Base-by-base conservation (phyloP, 1,140 invertebrate genomes). In the Tribolium castaneum region DNA sequence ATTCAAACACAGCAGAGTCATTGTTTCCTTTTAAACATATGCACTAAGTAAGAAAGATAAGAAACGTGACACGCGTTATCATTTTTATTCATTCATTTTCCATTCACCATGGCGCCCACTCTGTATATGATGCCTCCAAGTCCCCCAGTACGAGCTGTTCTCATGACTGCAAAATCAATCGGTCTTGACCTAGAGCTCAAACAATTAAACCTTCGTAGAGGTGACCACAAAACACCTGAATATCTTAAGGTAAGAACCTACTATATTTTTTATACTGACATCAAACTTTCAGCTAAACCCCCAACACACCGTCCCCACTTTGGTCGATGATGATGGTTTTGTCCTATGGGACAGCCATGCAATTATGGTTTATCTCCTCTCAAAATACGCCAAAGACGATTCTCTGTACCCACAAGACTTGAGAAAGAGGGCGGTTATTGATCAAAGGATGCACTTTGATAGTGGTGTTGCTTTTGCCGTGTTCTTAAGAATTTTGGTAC, bases 301-400 rank as follows among this genome's bases (percentile, higher is more conserved):
- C 7, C 90, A 92, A 82, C 92, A 93, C 75, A 92, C 91, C 1
- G 88, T 94, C 76, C 93, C 93, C 2, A 92, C 91, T 1, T 85
- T 93, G 75, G 62, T 84, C 1, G 91, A 92, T 82, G 92, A 93
- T 78, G 88, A 90, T 80, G 92, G 90, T 16, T 92, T 90, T 52
- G 87, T 90, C 59, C 80, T 90, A 59, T 90, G 87, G 87, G 90
- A 91, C 81, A 92, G 92, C 83, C 90, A 91, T 77, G 90, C 91
- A 25, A 91, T 92, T 49, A 87, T 88, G 39, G 78, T 85, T 3
- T 93, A 92, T 84, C 82, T 92, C 52, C 87, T 87, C 4, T 88
- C 87, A 45, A 89, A 90, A 83, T 92, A 92, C 82, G 90, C 86
- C 6, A 88, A 89, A 76, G 84, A 88, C 14, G 88, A 90, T 80